Evolutionary conservation across 2,888 invertebrate genomes (phyloP), one percentile per base, ranked within the genome.

Genomic region (Nebria brevicollis): DNA sequence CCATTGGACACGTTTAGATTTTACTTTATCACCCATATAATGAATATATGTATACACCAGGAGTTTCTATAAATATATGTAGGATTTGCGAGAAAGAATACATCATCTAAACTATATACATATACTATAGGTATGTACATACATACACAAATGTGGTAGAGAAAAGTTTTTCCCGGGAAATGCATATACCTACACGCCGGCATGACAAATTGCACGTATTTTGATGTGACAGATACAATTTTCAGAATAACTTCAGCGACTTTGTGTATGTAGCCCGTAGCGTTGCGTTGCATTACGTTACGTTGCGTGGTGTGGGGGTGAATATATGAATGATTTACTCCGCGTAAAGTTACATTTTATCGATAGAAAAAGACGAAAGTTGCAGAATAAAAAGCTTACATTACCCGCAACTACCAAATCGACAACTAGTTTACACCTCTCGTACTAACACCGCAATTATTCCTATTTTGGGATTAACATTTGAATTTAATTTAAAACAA

Each of bases 261-360:
- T 68, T 10, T 68, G 13, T 68, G 26, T 13, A 26, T 8, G 20
- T 25, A 7, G 68, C 10, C 15, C 2, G 68, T 7, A 6, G 68
- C 34, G 34, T 34, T 34, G 0, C 15, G 20, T 34, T 34, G 34
- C 34, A 2, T 34, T 34, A 5, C 34, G 34, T 34, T 34, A 5
- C 34, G 34, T 34, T 34, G 7, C 15, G 20, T 84, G 83, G 85
- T 84, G 84, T 85, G 3, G 68, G 87, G 86, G 86, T 87, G 88
- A 86, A 87, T 88, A 88, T 85, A 87, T 88, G 87, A 88, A 88
- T 87, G 86, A 87, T 87, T 86, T 86, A 87, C 86, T 86, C 86
- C 85, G 54, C 54, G 86, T 86, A 87, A 87, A 77, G 43, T 54
- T 75, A 15, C 15, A 75, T 75, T 80, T 81, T 80, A 82, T 80